Evolutionary conservation across 2,888 invertebrate species (phyloP).

Genomic region (Leptogaster cylindrica): DNA sequence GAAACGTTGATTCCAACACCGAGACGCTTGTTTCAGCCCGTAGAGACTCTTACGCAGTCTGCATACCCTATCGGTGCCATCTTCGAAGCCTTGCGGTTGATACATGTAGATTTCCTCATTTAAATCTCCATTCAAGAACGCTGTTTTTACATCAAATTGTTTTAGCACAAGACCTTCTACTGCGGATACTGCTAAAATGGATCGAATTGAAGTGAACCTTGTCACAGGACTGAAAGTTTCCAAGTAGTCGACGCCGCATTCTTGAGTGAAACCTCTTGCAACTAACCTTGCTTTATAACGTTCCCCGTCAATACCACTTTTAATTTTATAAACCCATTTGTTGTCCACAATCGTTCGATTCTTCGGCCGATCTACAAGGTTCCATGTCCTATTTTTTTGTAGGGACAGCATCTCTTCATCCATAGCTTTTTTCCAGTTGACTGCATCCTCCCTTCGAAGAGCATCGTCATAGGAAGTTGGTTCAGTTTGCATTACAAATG

Average conservation of each 20-base stretch:
- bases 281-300: constrained; percentile 47
- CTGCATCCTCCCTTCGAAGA: constrained; percentile 23
- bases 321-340: constrained; percentile 46
- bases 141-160: constrained; percentile 48
- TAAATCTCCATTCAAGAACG: constrained; percentile 48
- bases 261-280: constrained; percentile 47
- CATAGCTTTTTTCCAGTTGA: constrained; percentile 45
- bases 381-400: constrained; percentile 43
- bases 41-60: constrained; percentile 49
- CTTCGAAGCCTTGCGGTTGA: constrained; percentile 45
- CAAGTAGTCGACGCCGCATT: constrained; percentile 48
- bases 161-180: constrained; percentile 43
- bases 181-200: constrained; percentile 39
- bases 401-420: constrained; percentile 42
- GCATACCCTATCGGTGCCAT: constrained; percentile 47
- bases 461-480: constrained; percentile 37
- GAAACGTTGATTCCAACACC: constrained; percentile 50
- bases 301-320: constrained; percentile 35
- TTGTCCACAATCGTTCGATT: constrained; percentile 32
- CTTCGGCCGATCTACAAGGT: constrained; percentile 36
- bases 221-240: constrained; percentile 49
- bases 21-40: constrained; percentile 50
- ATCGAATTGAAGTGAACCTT: constrained; percentile 42
- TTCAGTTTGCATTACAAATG: constrained; percentile 3
- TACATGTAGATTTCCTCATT: constrained; percentile 46